Base-by-base conservation (phyloP, 2,888 invertebrate species). In the Andrena marginata region DNA sequence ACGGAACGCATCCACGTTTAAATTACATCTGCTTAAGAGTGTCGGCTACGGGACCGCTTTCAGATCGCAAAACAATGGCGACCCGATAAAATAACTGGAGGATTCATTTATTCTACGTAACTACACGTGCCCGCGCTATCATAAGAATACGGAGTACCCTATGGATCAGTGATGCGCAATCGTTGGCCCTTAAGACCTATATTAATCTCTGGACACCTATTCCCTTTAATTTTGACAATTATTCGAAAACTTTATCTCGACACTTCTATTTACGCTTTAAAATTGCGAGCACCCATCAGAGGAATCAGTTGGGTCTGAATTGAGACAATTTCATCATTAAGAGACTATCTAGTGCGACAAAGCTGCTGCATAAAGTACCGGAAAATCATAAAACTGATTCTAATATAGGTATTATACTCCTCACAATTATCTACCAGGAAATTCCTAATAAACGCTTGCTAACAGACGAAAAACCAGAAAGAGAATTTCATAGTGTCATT, bases 51-150 rank as follows among this genome's bases (percentile, higher is more conserved):
- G 65, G 70, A 76, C 77, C 54, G 69, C 64, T 73, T 65, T 75
- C 79, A 75, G 85, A 85, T 87, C 80, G 79, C 63, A 60, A 73
- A 84, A 87, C 84, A 87, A 87, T 85, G 65, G 73, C 72, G 79
- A 26, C 26, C 54, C 75, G 81, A 85, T 87, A 87, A 87, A 82
- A 86, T 78, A 62, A 73, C 72, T 70, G 79, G 77, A 60, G 75
- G 87, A 87, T 85, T 85, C 85, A 85, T 87, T 87, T 87, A 85
- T 84, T 82, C 77, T 63, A 78, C 62, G 82, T 76, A 78, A 86
- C 81, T 76, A 84, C 81, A 86, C 75, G 74, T 78, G 69, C 60
- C 60, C 33, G 29, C 60, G 10, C 59, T 77, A 63, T 64, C 77
- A 42, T 73, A 81, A 77, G 81, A 76, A 80, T 71, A 75, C 60